Evolutionary conservation across 2,113 vertebrate species (phyloP).

Genomic region (Diadophis punctatus): DNA sequence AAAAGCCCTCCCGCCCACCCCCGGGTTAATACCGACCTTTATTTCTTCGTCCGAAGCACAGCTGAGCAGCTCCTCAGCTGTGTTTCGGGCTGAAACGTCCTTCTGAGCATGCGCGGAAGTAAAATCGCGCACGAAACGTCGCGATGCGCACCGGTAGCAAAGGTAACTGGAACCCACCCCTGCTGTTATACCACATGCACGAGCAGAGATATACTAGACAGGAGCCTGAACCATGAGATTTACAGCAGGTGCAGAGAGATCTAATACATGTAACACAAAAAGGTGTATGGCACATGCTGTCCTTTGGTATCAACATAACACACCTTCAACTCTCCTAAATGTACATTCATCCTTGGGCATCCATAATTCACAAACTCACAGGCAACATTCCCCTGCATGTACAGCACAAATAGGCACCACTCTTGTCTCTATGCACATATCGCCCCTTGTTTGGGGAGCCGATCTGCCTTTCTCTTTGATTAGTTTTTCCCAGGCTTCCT

Average conservation of each 20-base stretch:
- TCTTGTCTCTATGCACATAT: background rate
- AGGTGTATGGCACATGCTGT: too few species aligned
- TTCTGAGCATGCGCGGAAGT: too few species aligned
- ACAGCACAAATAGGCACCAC: background rate
- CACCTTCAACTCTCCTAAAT: background rate
- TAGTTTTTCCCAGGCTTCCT: background rate
- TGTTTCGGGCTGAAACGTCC: too few species aligned
- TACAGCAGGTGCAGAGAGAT: background rate
- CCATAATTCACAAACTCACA: background rate
- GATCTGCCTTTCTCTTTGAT: background rate
- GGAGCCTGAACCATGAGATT: background rate
- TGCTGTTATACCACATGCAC: too few species aligned
- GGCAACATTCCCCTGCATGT: background rate
- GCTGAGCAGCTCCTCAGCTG: too few species aligned
- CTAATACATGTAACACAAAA: background rate
- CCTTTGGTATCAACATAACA: too few species aligned
- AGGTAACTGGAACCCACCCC: too few species aligned
- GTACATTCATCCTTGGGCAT: background rate
- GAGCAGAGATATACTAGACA: background rate
- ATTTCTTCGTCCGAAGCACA: too few species aligned
- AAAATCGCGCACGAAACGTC: too few species aligned
- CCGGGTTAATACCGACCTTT: too few species aligned
- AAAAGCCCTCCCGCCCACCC: too few species aligned
- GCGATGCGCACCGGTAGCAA: too few species aligned
- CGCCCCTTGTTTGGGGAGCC: background rate